phyloP scores from a whole-genome alignment of 2,113 vertebrate species.

The Sapayoa aenigma region DNA sequence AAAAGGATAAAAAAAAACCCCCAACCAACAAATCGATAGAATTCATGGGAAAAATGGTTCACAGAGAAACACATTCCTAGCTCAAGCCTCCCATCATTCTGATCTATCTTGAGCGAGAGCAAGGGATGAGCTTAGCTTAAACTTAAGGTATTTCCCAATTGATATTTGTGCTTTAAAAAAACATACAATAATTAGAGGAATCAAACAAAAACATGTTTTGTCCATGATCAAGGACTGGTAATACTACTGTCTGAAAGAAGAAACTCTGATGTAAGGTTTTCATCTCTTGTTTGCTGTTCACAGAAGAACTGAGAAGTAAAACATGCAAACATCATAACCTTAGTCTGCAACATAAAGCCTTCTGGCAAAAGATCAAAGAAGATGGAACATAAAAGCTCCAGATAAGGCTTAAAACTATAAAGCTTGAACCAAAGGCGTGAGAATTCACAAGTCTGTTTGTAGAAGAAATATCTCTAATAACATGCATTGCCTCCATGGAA shows the following conservation, averaged over 20 bases:
- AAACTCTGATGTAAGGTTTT: background rate
- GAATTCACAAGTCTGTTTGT: constrained; percentile 66
- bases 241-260: background rate
- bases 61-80: background rate
- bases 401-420: constrained; percentile 65
- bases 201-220: background rate
- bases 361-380: constrained; percentile 72
- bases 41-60: background rate
- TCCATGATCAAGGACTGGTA: background rate
- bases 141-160: background rate
- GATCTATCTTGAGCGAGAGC: background rate
- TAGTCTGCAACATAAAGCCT: constrained; percentile 42
- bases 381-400: constrained; percentile 63
- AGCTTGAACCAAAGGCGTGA: constrained; percentile 31
- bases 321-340: constrained; percentile 55
- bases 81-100: background rate
- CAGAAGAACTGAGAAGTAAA: constrained; percentile 36
- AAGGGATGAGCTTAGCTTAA: background rate
- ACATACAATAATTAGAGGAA: background rate
- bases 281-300: constrained; percentile 28
- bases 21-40: background rate
- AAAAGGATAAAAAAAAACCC: too few relatives aligned
- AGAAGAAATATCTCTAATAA: constrained; percentile 60
- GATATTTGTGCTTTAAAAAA: background rate
- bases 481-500: constrained; percentile 60